phyloP scores from a whole-genome alignment of 2,113 vertebrate species.

The Gasterosteus aculeatus region DNA sequence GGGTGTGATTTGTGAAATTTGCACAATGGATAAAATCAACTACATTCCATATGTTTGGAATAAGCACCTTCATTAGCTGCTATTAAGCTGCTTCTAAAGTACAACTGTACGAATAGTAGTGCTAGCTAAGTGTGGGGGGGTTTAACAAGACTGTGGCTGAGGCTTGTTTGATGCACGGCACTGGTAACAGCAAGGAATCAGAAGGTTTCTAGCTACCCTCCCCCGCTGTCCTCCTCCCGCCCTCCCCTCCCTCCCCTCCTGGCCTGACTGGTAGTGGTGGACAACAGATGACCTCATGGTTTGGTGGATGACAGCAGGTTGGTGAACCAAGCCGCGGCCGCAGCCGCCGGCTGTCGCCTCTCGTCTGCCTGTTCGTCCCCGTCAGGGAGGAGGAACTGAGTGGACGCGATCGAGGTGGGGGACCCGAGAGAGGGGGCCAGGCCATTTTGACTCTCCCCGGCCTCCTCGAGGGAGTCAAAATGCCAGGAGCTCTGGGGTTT shows the following conservation, averaged over 20 bases:
- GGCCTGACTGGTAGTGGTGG: slow-evolving; percentile 24
- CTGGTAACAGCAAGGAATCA: slow-evolving; percentile 24
- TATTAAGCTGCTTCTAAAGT: slow-evolving; percentile 31
- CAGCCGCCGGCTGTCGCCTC: slow-evolving; percentile 65
- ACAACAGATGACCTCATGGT: slow-evolving; percentile 66
- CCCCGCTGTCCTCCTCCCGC: not conserved
- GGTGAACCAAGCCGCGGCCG: slow-evolving; percentile 80
- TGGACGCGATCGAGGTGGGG: slow-evolving; percentile 92
- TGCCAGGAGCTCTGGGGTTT: slow-evolving; percentile 91
- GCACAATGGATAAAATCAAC: slow-evolving; percentile 2
- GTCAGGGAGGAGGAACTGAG: slow-evolving; percentile 92
- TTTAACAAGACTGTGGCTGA: slow-evolving; percentile 1
- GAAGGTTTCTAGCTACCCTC: not conserved
- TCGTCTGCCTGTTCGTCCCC: slow-evolving; percentile 83
- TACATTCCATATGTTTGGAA: slow-evolving; percentile 21
- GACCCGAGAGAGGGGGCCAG: slow-evolving; percentile 88
- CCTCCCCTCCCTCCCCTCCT: slow-evolving; percentile 2
- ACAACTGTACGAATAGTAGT: slow-evolving; percentile 21
- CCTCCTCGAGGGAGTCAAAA: slow-evolving; percentile 83
- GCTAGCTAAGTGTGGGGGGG: slow-evolving; percentile 26
- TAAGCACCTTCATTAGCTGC: slow-evolving; percentile 9
- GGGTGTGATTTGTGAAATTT: slow-evolving; percentile 26
- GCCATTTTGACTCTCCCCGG: slow-evolving; percentile 70
- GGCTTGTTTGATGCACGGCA: slow-evolving; percentile 35
- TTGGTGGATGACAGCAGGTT: slow-evolving; percentile 80